Evolutionary conservation across 2,797 vertebrate species (phyloP), one percentile per base, ranked within the genome.

Genomic region (Semotilus atromaculatus): DNA sequence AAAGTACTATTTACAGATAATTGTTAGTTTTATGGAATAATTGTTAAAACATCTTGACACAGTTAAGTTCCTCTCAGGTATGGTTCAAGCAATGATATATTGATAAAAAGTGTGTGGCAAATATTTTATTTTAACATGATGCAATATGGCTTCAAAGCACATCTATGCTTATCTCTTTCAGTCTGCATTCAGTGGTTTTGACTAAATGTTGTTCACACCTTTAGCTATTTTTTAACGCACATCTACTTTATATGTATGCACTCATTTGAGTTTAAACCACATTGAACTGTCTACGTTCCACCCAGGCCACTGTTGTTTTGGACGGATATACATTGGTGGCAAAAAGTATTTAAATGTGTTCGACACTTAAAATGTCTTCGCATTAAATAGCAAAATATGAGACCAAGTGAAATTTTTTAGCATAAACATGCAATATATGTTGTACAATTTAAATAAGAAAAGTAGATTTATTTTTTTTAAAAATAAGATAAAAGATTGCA

Each of bases 261-360:
- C 4, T 43, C 7, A 19, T 74, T 53, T 74, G 45, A 53, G 45
- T 74, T 51, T 31, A 29, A 62, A 14, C 29, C 18, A 21, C 5
- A 40, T 62, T 77, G n/a, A 43, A 62, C 18, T 43, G 8, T 43
- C 55, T 16, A 77, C 36, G 60, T 23, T 77, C 23, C 36, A 31
- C n/a, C 18, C 21, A 36, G 60, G 31, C 74, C 72, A 84, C 86
- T 82, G 87, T 75, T 83, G 26, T 51, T 45, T 64, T 19, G 29
- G 2, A 55, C 10, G 23, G n/a, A 31, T 73, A 34, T 38, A n/a
- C 23, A 60, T 40, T 38, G 58, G 70, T 29, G 83, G 55, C 10
- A 45, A 26, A 73, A 43, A 19, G 31, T 68, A 21, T 73, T 68
- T 11, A 5, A 5, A 31, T 48, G 31, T 72, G 29, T 18, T 4